These are phyloP conservation scores for Hybognathus amarus DNA, from an alignment of 2,797 vertebrate genomes.

Conservation along the genomic window DNA sequence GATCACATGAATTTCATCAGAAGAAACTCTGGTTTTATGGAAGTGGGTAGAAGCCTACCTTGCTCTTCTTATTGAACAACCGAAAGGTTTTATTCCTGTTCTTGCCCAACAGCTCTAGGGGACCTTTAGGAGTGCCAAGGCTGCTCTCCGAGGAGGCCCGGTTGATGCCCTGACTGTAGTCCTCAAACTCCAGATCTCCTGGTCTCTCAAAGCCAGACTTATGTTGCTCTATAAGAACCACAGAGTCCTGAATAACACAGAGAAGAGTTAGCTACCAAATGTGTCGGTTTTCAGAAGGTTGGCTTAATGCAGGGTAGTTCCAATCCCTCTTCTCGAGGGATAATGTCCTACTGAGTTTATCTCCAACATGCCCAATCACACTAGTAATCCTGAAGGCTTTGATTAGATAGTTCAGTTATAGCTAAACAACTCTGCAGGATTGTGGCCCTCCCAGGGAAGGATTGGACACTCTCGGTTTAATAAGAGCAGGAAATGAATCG, in stretches of 20 bases:
- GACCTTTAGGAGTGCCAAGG: constrained; percentile 83
- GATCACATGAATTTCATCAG: background rate
- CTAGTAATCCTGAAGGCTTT: background rate
- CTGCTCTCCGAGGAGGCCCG: constrained; percentile 87
- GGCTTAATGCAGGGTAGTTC: background rate
- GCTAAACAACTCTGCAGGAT: constrained; percentile 1
- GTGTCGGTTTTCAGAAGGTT: background rate
- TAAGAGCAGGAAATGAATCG: background rate
- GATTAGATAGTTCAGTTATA: background rate
- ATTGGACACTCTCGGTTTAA: background rate
- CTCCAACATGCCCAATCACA: constrained; percentile 3
- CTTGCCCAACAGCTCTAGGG: constrained; percentile 81
- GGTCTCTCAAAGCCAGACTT: constrained; percentile 91
- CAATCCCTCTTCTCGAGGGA: background rate
- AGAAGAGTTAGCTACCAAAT: background rate
- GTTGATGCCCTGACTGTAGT: constrained; percentile 91
- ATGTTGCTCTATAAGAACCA: constrained; percentile 86
- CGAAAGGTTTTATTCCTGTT: constrained; percentile 86
- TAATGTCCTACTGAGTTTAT: constrained; percentile 14
- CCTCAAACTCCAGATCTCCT: constrained; percentile 88
- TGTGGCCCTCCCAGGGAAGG: background rate
- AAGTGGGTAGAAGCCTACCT: constrained; percentile 78
- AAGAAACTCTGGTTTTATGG: background rate
- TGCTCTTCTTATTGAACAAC: constrained; percentile 89
- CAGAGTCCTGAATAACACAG: constrained; percentile 79